These are phyloP conservation scores for Thereva unica DNA, from an alignment of 2,888 invertebrate genomes.

Conservation along the genomic window DNA sequence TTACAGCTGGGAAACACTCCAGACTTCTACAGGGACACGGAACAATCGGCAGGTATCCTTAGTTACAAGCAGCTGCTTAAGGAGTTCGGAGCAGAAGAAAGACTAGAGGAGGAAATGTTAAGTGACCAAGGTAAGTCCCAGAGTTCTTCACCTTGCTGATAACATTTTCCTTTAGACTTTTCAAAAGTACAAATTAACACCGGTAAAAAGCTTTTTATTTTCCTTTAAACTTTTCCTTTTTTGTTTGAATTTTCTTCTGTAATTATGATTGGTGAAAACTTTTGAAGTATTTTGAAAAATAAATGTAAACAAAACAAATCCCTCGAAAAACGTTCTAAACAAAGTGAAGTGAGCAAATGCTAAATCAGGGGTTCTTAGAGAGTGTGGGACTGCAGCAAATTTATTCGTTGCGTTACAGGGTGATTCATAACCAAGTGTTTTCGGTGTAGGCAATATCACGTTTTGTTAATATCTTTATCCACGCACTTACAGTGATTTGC, in stretches of 20 bases:
- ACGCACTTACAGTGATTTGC: too few species aligned
- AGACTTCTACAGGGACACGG: conserved; percentile 74
- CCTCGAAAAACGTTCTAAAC: too few species aligned
- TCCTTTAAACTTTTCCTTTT: conserved; percentile 17
- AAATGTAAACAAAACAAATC: background rate
- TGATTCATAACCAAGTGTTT: too few species aligned
- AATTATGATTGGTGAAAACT: conserved; percentile 20
- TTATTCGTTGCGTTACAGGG: too few species aligned
- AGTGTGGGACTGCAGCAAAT: too few species aligned
- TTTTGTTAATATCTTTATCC: too few species aligned
- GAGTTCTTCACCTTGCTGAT: background rate
- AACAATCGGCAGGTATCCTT: conserved; percentile 63
- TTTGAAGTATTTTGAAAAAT: conserved; percentile 37
- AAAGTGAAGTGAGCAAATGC: too few species aligned
- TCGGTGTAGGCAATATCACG: too few species aligned
- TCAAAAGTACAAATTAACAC: background rate
- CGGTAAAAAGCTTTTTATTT: conserved; percentile 20
- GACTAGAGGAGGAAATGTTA: conserved; percentile 69
- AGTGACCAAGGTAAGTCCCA: conserved; percentile 74
- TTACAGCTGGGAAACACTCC: conserved; percentile 76
- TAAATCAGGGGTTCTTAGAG: too few species aligned
- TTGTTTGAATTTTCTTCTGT: conserved; percentile 4
- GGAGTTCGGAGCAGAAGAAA: conserved; percentile 72
- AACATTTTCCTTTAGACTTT: conserved; percentile 8
- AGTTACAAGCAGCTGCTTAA: conserved; percentile 70